phyloP scores from a whole-genome alignment of 2,113 vertebrate species.

The Thermophis baileyi region DNA sequence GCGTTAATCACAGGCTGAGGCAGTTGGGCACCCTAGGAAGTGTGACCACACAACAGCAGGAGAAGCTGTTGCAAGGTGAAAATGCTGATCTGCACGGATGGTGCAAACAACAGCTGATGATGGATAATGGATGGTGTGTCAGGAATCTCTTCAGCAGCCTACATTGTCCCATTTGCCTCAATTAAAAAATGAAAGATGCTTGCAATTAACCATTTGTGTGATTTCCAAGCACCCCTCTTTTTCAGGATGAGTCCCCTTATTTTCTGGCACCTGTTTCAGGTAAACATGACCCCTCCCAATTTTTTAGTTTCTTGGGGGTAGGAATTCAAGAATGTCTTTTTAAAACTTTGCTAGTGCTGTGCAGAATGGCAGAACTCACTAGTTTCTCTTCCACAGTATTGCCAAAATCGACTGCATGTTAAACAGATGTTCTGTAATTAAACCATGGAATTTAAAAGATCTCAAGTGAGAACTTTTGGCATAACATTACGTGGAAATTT shows the following conservation, averaged over 20 bases:
- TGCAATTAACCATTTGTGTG: background rate
- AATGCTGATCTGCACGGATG: background rate
- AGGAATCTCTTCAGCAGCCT: constrained; percentile 6
- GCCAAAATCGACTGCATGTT: background rate
- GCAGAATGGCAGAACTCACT: background rate
- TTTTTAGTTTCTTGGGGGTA: background rate
- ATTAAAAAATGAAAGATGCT: background rate
- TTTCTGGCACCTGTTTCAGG: background rate
- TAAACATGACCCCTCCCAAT: background rate
- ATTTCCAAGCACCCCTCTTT: background rate
- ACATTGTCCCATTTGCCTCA: background rate
- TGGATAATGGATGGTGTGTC: background rate
- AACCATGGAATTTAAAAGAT: background rate
- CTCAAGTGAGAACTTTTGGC: background rate
- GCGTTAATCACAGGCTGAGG: constrained; percentile 14
- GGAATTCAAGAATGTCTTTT: background rate
- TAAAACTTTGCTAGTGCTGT: background rate
- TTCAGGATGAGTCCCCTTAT: background rate
- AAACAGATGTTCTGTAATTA: background rate
- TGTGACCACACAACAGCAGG: background rate
- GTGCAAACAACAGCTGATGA: background rate
- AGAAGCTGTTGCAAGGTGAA: background rate
- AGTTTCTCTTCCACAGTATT: background rate
- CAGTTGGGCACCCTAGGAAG: constrained; percentile 3
- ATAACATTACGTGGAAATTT: background rate